Evolutionary conservation across 2,113 vertebrate species (phyloP).

Genomic region (Dendropsophus ebraccatus): DNA sequence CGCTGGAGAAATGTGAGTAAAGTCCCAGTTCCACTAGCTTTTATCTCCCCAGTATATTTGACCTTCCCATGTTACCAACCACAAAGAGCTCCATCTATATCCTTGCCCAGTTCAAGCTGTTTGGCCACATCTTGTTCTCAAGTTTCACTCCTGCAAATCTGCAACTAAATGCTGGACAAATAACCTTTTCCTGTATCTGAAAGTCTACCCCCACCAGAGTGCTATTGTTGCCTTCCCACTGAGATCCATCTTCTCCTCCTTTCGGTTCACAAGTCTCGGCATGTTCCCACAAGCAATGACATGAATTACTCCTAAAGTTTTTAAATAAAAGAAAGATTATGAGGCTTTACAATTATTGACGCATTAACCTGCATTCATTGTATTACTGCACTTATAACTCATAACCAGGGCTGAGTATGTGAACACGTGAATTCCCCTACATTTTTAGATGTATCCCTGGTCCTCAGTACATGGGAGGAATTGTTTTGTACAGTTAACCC

Average conservation of each 20-base stretch:
- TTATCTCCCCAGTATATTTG: slow-evolving; percentile 64
- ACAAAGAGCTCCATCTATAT: slow-evolving; percentile 74
- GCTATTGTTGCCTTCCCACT: slow-evolving; percentile 71
- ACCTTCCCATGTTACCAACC: slow-evolving; percentile 72
- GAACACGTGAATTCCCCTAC: too few species aligned
- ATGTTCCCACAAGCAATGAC: slow-evolving; percentile 68
- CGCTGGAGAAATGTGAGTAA: slow-evolving; percentile 72
- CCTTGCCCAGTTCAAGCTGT: slow-evolving; percentile 69
- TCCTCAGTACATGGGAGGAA: too few species aligned
- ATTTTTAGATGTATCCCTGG: too few species aligned
- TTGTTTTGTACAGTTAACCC: neutral
- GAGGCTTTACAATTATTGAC: neutral
- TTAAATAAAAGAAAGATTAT: slow-evolving; percentile 45
- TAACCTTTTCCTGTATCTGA: slow-evolving; percentile 73
- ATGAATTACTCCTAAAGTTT: slow-evolving; percentile 66
- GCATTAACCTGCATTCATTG: neutral
- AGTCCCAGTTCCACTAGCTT: slow-evolving; percentile 64
- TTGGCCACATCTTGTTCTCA: slow-evolving; percentile 72
- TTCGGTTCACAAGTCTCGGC: slow-evolving; percentile 64
- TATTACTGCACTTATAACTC: neutral
- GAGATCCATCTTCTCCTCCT: slow-evolving; percentile 62
- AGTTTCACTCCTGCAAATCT: slow-evolving; percentile 78
- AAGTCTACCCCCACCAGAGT: slow-evolving; percentile 64
- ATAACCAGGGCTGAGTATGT: neutral
- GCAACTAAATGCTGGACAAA: slow-evolving; percentile 73